Evolutionary conservation across 2,113 vertebrate genomes (phyloP).

Genomic region (Corvus cornix): DNA sequence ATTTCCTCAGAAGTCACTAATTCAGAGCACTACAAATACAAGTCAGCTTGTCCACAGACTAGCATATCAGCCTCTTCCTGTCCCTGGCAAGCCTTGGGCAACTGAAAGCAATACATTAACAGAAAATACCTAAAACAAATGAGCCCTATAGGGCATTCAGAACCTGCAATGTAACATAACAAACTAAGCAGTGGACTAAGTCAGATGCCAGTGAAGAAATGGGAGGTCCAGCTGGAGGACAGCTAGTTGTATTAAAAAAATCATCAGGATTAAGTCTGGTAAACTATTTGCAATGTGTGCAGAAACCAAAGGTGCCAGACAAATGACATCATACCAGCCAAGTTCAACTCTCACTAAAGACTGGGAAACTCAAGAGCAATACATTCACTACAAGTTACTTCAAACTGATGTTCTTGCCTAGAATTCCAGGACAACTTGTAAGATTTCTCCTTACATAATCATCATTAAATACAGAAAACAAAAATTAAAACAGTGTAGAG

Average conservation of each 20-base stretch:
- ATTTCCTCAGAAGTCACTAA: neutral
- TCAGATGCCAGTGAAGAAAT: neutral
- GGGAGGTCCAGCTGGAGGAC: neutral
- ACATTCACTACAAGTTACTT: neutral
- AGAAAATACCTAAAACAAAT: neutral
- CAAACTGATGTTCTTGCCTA: neutral
- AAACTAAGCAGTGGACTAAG: neutral
- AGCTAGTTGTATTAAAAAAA: neutral
- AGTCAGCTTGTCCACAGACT: neutral
- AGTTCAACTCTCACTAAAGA: neutral
- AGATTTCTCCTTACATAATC: neutral
- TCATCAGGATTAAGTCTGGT: neutral
- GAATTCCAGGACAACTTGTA: neutral
- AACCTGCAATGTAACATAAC: neutral
- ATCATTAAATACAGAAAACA: neutral
- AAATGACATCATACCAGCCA: constrained; percentile 4
- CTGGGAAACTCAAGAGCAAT: neutral
- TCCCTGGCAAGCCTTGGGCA: neutral
- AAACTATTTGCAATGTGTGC: constrained; percentile 7
- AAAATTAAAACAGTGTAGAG: neutral
- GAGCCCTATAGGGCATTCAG: neutral
- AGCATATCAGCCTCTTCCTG: neutral
- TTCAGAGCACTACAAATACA: neutral
- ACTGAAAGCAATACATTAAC: neutral
- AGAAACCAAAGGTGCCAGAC: constrained; percentile 37